A percentile compares a stretch with the other conserved stretches of the same genome.
These are phyloP conservation scores for Hemibagrus wyckioides DNA, from an alignment of 2,113 vertebrate genomes.

Conservation along the genomic window DNA sequence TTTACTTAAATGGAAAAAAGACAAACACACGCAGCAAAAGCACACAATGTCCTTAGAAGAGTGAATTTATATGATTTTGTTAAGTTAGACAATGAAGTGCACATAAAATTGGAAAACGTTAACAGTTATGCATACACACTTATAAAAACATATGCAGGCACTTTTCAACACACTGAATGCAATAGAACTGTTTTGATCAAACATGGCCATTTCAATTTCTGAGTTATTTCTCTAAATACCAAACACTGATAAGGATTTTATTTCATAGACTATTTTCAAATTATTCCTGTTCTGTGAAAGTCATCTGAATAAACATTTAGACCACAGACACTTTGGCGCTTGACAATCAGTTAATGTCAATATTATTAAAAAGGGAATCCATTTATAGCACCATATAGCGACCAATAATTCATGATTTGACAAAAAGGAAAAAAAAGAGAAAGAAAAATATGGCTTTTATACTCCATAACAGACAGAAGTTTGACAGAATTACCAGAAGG, in stretches of 20 bases:
- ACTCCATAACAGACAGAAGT: slow-evolving; percentile 56
- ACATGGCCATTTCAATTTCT: background rate
- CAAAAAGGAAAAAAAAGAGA: slow-evolving; percentile 57
- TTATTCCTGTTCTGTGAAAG: background rate
- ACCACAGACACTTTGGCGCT: slow-evolving; percentile 3
- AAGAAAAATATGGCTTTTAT: slow-evolving; percentile 71
- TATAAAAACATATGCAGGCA: slow-evolving; percentile 59
- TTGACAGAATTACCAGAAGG: slow-evolving; percentile 49
- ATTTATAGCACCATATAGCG: slow-evolving; percentile 52
- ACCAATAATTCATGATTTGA: slow-evolving; percentile 56
- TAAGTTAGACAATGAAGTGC: slow-evolving; percentile 65
- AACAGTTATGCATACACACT: slow-evolving; percentile 55
- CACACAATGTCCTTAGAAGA: slow-evolving; percentile 44
- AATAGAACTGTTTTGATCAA: slow-evolving; percentile 31
- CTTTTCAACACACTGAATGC: slow-evolving; percentile 51
- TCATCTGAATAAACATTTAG: slow-evolving; percentile 28
- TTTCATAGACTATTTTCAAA: background rate
- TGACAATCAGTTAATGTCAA: slow-evolving; percentile 14
- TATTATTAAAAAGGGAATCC: slow-evolving; percentile 44
- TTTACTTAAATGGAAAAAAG: background rate
- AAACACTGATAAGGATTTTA: slow-evolving; percentile 7
- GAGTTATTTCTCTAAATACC: background rate
- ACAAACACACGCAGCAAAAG: slow-evolving; percentile 17
- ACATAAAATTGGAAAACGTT: slow-evolving; percentile 56
- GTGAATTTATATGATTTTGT: slow-evolving; percentile 60